These are phyloP conservation scores for Nanorana parkeri DNA, from an alignment of 2,113 vertebrate genomes.

Conservation along the genomic window DNA sequence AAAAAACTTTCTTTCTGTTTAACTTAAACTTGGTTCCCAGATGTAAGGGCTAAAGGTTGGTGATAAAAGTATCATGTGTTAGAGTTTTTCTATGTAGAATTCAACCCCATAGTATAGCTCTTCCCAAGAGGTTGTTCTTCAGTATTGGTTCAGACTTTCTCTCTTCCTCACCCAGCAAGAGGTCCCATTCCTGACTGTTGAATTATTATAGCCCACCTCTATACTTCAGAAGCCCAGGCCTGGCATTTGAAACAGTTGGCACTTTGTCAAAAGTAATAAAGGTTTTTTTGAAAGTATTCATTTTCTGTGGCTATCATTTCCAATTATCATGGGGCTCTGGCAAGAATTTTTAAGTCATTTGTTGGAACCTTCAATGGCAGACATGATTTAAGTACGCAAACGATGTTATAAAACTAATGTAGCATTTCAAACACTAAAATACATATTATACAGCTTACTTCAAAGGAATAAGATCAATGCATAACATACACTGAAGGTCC, in stretches of 20 bases:
- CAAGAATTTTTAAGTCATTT: slow-evolving; percentile 58
- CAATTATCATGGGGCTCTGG: slow-evolving; percentile 64
- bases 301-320: slow-evolving; percentile 65
- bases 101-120: slow-evolving; percentile 77
- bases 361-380: slow-evolving; percentile 58
- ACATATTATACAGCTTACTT: too few relatives aligned
- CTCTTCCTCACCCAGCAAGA: slow-evolving; percentile 78
- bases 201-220: slow-evolving; percentile 81
- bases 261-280: slow-evolving; percentile 75
- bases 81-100: slow-evolving; percentile 74
- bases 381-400: slow-evolving; percentile 60
- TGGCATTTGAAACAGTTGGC: slow-evolving; percentile 73
- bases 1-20: slow-evolving; percentile 87
- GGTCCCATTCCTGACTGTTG: slow-evolving; percentile 79
- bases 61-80: slow-evolving; percentile 97
- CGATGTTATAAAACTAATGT: slow-evolving; percentile 48
- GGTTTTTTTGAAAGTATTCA: slow-evolving; percentile 68
- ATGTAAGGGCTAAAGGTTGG: slow-evolving; percentile 91
- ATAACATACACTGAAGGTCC: too few relatives aligned
- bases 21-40: slow-evolving; percentile 92
- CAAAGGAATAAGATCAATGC: too few relatives aligned
- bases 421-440: neutral
- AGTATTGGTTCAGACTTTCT: slow-evolving; percentile 77
- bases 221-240: slow-evolving; percentile 70
- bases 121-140: slow-evolving; percentile 82